Conservation (phyloP, 2,113 vertebrate species). For the Rhegmatorhina hoffmannsi region DNA sequence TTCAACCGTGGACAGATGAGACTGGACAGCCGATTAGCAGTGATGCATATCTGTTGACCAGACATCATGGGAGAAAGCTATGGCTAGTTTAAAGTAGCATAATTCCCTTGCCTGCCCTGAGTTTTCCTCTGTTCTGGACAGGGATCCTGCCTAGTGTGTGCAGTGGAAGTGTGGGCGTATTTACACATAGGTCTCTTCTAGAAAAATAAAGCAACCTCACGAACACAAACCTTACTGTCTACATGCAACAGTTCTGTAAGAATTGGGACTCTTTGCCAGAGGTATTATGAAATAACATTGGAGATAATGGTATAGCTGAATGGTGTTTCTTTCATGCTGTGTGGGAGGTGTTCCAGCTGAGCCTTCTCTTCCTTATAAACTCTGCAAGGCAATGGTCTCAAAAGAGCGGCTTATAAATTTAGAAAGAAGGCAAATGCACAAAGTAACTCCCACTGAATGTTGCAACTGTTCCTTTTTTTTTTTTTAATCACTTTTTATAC, state of each 20-base stretch:
- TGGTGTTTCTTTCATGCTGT: fast-evolving
- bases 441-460: neutral
- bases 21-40: conserved; percentile 1
- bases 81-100: neutral
- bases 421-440: neutral
- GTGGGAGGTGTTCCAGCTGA: neutral
- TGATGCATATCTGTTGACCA: neutral
- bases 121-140: neutral
- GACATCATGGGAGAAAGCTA: conserved; percentile 15
- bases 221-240: neutral
- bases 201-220: neutral
- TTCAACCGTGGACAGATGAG: neutral
- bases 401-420: neutral
- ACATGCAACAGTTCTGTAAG: neutral
- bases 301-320: neutral
- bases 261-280: neutral
- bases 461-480: neutral
- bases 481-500: neutral
- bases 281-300: neutral
- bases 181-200: neutral
- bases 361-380: neutral
- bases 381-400: neutral
- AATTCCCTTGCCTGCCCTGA: neutral
- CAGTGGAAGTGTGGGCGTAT: neutral
- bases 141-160: neutral